Evolutionary conservation across 2,797 vertebrate genomes (phyloP).

Genomic region (Crocodylus rhombifer): DNA sequence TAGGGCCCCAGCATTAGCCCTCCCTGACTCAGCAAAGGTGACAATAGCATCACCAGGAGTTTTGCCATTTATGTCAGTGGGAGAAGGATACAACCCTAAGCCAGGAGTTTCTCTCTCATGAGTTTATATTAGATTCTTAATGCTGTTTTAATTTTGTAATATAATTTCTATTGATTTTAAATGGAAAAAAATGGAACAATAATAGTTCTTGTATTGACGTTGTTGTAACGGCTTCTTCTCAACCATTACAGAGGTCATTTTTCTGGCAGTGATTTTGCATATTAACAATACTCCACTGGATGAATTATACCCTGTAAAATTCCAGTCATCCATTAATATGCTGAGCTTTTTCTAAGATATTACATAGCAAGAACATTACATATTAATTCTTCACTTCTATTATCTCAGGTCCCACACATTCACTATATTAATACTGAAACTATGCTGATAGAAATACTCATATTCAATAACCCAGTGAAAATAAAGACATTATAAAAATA

Average conservation of each 20-base stretch:
- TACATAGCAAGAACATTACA: neutral
- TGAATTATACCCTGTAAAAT: neutral
- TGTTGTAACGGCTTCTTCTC: neutral
- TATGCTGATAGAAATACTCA: neutral
- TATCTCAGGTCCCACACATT: neutral
- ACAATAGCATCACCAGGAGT: neutral
- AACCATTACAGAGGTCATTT: neutral
- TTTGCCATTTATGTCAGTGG: neutral
- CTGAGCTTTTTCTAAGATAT: neutral
- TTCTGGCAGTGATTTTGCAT: neutral
- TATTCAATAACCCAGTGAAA: neutral
- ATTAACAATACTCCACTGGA: neutral
- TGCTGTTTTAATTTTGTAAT: neutral
- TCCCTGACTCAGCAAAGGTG: neutral
- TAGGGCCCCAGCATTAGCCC: neutral
- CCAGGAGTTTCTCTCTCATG: neutral
- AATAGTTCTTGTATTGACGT: fast-evolving
- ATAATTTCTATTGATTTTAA: neutral
- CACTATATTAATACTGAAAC: neutral
- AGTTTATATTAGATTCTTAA: neutral
- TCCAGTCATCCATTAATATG: neutral
- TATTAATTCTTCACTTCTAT: neutral
- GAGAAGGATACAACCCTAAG: neutral
- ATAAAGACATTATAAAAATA: neutral
- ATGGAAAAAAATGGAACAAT: neutral